Evolutionary conservation across 1,140 invertebrate species (phyloP), one percentile per base, ranked within the genome.

Genomic region (Pseudomyrmex dendroicus): DNA sequence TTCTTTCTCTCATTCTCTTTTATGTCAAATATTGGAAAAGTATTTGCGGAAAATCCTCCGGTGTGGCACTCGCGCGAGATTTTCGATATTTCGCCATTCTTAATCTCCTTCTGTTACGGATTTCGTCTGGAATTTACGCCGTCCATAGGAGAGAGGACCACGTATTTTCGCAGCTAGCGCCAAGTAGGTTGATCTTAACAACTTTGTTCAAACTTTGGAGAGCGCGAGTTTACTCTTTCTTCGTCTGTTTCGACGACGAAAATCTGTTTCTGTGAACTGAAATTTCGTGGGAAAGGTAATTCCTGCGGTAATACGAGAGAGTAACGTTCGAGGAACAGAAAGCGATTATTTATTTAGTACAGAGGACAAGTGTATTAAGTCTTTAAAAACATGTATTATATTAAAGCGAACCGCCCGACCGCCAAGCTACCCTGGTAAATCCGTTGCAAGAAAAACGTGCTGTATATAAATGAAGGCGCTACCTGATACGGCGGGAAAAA

Each of bases 21-120:
- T 35, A 35, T 12, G 10, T 52, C 50, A 10, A 64, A 46, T 80
- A 80, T 80, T 52, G 76, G 76, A 80, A 80, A 80, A 80, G 76
- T 80, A 80, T 80, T 80, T 72, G 44, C 66, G 22, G 76, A 48
- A 80, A 80, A 80, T 80, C 76, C 76, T 17, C 0, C 66, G n/a
- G 8, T n/a, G 44, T 46, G 76, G 46, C 22, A 50, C 54, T 61
- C 76, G 54, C n/a, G 35, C 54, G 44, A 70, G 48, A 67, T 77
- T 77, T 77, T 25, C 56, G 66, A 70, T 80, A 68, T 70, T 59
- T 66, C 76, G 76, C 50, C 66, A 72, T 70, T 70, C 76, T 72
- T 80, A 50, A 46, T 50, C 22, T 48, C 20, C 7, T 13, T 70
- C 20, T 48, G 54, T 77, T 77, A 44, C 76, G 66, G 54, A 72